Percentiles rank a stretch among this genome's conserved stretches.
These are phyloP conservation scores for Euglossa dilemma DNA, from an alignment of 1,140 invertebrate species.

Conservation along the genomic window DNA sequence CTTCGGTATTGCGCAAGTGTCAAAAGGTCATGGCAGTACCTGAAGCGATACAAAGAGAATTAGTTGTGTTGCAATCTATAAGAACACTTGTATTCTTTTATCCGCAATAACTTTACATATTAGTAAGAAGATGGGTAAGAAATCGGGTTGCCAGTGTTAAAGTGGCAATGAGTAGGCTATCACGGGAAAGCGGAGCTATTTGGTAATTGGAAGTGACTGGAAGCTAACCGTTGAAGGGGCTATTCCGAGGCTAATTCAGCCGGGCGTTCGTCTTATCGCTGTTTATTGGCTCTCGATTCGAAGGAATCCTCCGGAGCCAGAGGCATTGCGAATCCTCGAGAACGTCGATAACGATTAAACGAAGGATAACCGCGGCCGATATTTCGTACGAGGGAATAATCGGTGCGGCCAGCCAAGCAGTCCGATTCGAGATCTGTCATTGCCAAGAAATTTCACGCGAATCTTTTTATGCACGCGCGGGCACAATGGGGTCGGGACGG, in stretches of 20 bases:
- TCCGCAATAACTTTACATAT: too few relatives aligned
- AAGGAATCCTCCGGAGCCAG: not conserved
- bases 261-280: not conserved
- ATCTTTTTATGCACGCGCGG: not conserved
- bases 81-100: too few relatives aligned
- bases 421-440: not conserved
- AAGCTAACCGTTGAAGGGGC: not conserved
- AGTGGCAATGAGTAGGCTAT: not conserved
- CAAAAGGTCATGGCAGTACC: too few relatives aligned
- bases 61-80: too few relatives aligned
- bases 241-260: conserved; percentile 6
- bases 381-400: not conserved
- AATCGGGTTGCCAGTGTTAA: not conserved
- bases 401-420: not conserved
- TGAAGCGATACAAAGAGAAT: too few relatives aligned
- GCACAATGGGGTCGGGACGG: not conserved
- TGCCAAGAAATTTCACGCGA: conserved; percentile 1
- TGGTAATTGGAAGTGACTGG: conserved; percentile 19
- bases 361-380: not conserved
- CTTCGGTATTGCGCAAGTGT: too few relatives aligned
- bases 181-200: not conserved
- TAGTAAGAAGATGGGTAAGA: too few relatives aligned
- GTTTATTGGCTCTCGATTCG: not conserved
- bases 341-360: not conserved
- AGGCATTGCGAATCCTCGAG: not conserved